phyloP scores from a whole-genome alignment of 2,797 vertebrate species.

The Acipenser oxyrinchus region DNA sequence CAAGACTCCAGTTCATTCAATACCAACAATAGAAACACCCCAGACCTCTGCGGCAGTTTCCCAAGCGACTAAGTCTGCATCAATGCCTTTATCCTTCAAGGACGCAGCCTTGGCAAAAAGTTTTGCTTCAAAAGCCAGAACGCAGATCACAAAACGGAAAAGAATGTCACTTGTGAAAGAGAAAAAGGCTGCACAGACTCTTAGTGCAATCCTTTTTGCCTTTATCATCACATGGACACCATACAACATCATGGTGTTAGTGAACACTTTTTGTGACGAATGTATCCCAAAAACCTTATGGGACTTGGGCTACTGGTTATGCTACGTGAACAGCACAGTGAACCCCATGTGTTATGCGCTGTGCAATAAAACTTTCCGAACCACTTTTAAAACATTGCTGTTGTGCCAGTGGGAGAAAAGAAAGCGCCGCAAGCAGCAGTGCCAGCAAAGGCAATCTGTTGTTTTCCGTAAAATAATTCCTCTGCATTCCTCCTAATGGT shows the following conservation, averaged over 20 bases:
- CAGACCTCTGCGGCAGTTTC: constrained; percentile 42
- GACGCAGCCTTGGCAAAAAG: constrained; percentile 75
- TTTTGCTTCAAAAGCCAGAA: constrained; percentile 77
- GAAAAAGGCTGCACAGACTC: constrained; percentile 89
- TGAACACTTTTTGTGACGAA: constrained; percentile 79
- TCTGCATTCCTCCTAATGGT: constrained; percentile 54
- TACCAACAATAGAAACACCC: constrained; percentile 54
- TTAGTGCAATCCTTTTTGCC: constrained; percentile 89
- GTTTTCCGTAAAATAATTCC: constrained; percentile 75
- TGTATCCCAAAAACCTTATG: constrained; percentile 82
- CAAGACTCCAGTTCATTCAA: constrained; percentile 59
- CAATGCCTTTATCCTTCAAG: constrained; percentile 68
- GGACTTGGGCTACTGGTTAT: constrained; percentile 93
- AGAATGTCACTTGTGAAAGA: constrained; percentile 91
- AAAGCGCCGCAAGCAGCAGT: constrained; percentile 69
- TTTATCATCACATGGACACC: constrained; percentile 94
- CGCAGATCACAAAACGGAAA: constrained; percentile 80
- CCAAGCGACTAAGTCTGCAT: constrained; percentile 57
- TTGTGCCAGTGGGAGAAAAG: constrained; percentile 75
- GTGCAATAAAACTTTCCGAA: constrained; percentile 91
- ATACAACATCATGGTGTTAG: constrained; percentile 93
- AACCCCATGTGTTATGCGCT: constrained; percentile 95
- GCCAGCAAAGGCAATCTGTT: constrained; percentile 68
- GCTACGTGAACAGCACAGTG: constrained; percentile 94
- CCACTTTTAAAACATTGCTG: constrained; percentile 84